Evolutionary conservation across 2,888 invertebrate species (phyloP).

Genomic region (Caenorhabditis sp.): DNA sequence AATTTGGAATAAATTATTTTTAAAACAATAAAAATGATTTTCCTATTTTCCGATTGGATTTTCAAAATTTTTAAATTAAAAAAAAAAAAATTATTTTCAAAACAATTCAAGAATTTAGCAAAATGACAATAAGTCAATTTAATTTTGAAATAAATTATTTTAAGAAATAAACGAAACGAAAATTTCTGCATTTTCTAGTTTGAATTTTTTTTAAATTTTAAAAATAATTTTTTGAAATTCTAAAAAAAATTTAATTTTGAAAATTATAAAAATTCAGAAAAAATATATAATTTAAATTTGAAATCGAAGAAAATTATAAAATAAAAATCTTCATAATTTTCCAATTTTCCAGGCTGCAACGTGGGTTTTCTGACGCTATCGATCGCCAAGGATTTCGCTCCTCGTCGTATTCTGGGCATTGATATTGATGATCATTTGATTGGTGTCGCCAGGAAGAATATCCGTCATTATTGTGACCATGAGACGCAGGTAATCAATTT

Average conservation of each 20-base stretch:
- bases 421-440: slow-evolving; percentile 94
- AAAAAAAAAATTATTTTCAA: too few relatives aligned
- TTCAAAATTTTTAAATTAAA: too few relatives aligned
- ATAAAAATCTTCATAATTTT: neutral
- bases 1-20: too few relatives aligned
- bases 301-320: neutral
- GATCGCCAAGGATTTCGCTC: slow-evolving; percentile 91
- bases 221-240: too few relatives aligned
- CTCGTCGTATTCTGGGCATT: slow-evolving; percentile 91
- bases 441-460: slow-evolving; percentile 88
- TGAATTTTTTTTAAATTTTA: too few relatives aligned
- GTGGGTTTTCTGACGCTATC: slow-evolving; percentile 95
- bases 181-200: neutral
- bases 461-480: slow-evolving; percentile 86
- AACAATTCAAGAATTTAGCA: too few relatives aligned
- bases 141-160: too few relatives aligned
- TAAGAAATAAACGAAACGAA: too few relatives aligned
- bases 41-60: too few relatives aligned
- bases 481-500: slow-evolving; percentile 71
- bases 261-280: neutral
- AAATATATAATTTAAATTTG: neutral
- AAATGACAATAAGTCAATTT: too few relatives aligned
- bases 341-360: slow-evolving; percentile 88
- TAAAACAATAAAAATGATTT: too few relatives aligned
- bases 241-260: too few relatives aligned